phyloP scores from a whole-genome alignment of 2,113 vertebrate species.

The Clarias macrocephalus region DNA sequence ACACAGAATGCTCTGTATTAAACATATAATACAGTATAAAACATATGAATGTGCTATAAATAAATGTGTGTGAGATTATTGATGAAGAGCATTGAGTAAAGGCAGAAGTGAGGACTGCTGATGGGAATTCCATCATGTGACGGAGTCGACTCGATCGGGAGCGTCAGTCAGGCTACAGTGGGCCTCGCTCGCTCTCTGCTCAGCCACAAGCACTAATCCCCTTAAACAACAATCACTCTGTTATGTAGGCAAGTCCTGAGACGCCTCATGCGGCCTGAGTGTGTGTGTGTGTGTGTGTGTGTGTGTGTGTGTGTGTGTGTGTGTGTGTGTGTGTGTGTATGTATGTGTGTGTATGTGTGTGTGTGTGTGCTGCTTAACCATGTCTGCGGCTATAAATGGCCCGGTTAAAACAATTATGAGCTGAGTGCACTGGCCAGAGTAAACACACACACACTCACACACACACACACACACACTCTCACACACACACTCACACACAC shows the following conservation, averaged over 20 bases:
- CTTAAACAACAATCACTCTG: conserved; percentile 51
- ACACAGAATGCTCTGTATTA: not conserved
- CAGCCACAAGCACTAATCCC: conserved; percentile 44
- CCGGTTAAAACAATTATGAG: conserved; percentile 51
- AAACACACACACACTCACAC: not conserved
- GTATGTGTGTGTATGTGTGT: not conserved
- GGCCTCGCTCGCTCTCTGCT: conserved; percentile 33
- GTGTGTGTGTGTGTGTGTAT: conserved; percentile 24
- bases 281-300: not conserved
- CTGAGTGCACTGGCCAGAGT: conserved; percentile 34
- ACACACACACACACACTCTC: too few species aligned
- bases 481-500: too few species aligned
- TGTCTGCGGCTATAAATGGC: conserved; percentile 49
- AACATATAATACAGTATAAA: too few species aligned
- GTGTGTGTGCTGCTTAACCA: conserved; percentile 36
- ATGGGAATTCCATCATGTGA: not conserved
- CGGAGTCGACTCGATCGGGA: not conserved
- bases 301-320: conserved; percentile 12
- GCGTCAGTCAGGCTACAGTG: conserved; percentile 16
- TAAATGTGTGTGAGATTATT: not conserved
- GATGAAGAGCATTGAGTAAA: not conserved
- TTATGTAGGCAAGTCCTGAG: conserved; percentile 40
- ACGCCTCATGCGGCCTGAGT: conserved; percentile 22
- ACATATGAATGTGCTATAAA: not conserved
- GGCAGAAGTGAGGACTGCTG: too few species aligned